Percentiles rank a stretch among this genome's conserved stretches.
phyloP scores from a whole-genome alignment of 2,113 vertebrate species.

The Tragulus kanchil region DNA sequence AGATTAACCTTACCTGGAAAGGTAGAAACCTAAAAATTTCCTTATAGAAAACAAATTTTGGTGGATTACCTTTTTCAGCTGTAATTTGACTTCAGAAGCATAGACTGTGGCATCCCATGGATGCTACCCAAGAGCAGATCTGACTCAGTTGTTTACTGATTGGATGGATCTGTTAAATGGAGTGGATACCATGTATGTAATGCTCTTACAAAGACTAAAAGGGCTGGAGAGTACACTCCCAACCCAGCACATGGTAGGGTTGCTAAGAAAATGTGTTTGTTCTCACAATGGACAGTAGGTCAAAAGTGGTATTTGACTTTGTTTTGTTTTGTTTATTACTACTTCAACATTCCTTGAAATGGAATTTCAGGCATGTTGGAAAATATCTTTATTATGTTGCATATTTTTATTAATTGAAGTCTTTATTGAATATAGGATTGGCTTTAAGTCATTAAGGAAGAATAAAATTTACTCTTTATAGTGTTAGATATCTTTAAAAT shows the following conservation, averaged over 20 bases:
- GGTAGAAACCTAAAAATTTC: slow-evolving; percentile 35
- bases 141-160: neutral
- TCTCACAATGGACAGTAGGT: neutral
- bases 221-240: neutral
- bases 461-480: slow-evolving; percentile 25
- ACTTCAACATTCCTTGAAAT: slow-evolving; percentile 12
- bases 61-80: neutral
- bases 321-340: neutral
- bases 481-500: slow-evolving; percentile 43
- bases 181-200: neutral
- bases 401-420: slow-evolving; percentile 15
- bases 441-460: slow-evolving; percentile 13
- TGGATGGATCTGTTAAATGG: neutral
- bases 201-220: neutral
- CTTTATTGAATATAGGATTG: neutral
- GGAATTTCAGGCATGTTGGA: neutral
- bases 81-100: neutral
- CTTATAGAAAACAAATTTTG: neutral
- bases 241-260: neutral
- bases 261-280: slow-evolving; percentile 44
- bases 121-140: neutral
- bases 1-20: neutral
- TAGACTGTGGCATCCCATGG: neutral
- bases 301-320: slow-evolving; percentile 8
- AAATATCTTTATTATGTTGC: neutral